A percentile compares a stretch with the other conserved stretches of the same genome.
These are phyloP conservation scores for Bufotes viridis DNA, from an alignment of 2,797 vertebrate species.

Conservation along the genomic window DNA sequence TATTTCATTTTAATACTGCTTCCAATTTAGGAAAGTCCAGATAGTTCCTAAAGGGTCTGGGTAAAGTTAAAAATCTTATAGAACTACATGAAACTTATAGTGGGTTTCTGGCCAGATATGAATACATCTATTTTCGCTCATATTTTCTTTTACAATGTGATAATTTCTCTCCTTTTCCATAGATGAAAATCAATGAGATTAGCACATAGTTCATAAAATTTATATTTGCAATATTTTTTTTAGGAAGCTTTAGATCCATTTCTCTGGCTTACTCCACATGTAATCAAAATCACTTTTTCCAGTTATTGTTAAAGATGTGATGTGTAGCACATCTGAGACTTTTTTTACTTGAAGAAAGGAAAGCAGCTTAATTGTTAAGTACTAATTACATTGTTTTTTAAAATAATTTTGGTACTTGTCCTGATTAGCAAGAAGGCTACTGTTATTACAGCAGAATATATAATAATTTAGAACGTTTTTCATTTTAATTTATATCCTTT, in stretches of 20 bases:
- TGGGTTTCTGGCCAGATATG: neutral
- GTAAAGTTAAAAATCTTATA: neutral
- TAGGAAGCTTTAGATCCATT: neutral
- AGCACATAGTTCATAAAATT: neutral
- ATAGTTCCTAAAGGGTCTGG: neutral
- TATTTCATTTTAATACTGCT: neutral
- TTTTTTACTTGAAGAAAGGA: conserved; percentile 37
- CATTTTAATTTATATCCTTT: neutral
- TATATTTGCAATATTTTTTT: neutral
- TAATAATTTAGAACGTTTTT: neutral
- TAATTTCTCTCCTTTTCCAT: neutral
- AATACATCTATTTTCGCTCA: neutral
- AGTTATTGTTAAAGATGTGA: conserved; percentile 25
- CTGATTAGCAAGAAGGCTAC: conserved; percentile 26
- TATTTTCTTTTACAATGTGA: neutral
- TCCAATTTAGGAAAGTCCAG: neutral
- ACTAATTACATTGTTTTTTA: conserved; percentile 27
- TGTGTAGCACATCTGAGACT: conserved; percentile 22
- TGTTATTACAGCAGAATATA: neutral
- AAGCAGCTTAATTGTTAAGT: conserved; percentile 30
- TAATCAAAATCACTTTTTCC: conserved; percentile 29
- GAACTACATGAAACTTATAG: too few species aligned
- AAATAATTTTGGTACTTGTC: conserved; percentile 27
- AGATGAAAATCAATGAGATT: neutral
- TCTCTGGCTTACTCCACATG: neutral